Evolutionary conservation across 2,888 invertebrate species (phyloP), one percentile per base, ranked within the genome.

Genomic region (Rhingia campestris): DNA sequence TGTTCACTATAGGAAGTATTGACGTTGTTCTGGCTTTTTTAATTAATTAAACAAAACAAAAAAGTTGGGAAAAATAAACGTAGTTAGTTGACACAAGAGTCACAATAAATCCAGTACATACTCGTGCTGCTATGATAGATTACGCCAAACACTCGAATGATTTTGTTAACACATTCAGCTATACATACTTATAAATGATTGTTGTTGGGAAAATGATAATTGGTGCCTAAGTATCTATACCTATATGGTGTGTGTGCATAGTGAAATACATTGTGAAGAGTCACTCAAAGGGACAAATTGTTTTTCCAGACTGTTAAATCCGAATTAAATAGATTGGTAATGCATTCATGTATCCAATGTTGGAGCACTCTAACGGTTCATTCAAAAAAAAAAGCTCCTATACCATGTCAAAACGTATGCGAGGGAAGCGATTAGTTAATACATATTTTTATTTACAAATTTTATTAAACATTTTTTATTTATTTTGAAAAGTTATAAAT

Each of bases 11-110:
- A n/a, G 0, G 30, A 43, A 43, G 47, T 76, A 76, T 76, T 76
- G 75, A 53, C 58, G 53, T 47, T 59, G 51, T 45, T 35, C 45
- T 67, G 66, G 10, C 43, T 75, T 22, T 67, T 66, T 75, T 59
- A 67, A 75, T 75, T 75, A 75, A 75, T 75, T 67, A 58, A 39
- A 59, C 12, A 51, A 14, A 39, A 30, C 7, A 32, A 49, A 49
- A 74, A 30, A 14, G n/a, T 22, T 37, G 43, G 3, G 22, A 10
- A 61, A 4, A 49, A n/a, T 9, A 53, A 43, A 59, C 22, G 22
- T 22, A 22, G 22, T 22, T 22, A 2, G 22, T 22, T 22, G 2
- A 22, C 51, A 59, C 43, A 45, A 51, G 12, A 30, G 49, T 51
- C 53, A 59, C 59, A 59, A 67, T 58, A 67, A 51, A 51, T 58